Evolutionary conservation across 2,113 vertebrate species (phyloP), one percentile per base, ranked within the genome.

Genomic region (Halichoerus grypus): DNA sequence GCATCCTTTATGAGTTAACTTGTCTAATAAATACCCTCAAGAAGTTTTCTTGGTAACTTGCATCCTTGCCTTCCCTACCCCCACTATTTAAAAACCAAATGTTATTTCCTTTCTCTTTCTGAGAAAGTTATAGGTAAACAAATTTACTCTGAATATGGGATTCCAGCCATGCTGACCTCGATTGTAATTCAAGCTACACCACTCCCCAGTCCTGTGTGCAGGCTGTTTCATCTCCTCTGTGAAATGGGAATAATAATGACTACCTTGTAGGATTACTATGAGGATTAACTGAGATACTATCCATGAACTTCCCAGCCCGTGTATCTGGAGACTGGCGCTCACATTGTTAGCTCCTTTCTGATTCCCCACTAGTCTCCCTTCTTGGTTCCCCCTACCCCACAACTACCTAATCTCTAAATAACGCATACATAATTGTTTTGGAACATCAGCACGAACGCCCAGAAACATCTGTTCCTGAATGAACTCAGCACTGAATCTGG

Each of bases 401-500:
- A 42, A 36, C 81, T 85, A 63, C 28, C 77, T 74, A 15, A 71
- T 42, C n/a, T 84, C 86, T 97, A 94, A 93, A 82, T 88, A 96
- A 93, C 33, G 63, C 94, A 55, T 67, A 55, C 28, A 33, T 92
- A 81, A 94, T 84, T 83, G 42, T 80, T 61, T 31, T 6, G 46
- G 88, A 63, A 76, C 80, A 53, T 92, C 86, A 96, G 53, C 91
- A 31, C 63, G 26, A 77, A 71, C 61, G 76, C 57, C 81, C 71
- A 53, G 36, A 77, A 39, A 53, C 77, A 59, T 84, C 46, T 79
- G 84, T 72, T 92, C 71, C 63, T 79, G 69, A 92, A 80, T 94
- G 84, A 94, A 92, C 80, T 94, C 80, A 71, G 57, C 87, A 65
- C 74, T 72, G 81, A 94, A 72, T 57, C 94, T 97, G 69, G 71